Evolutionary conservation across 2,888 invertebrate genomes (phyloP).

Genomic region (Cryptus viduatorius): DNA sequence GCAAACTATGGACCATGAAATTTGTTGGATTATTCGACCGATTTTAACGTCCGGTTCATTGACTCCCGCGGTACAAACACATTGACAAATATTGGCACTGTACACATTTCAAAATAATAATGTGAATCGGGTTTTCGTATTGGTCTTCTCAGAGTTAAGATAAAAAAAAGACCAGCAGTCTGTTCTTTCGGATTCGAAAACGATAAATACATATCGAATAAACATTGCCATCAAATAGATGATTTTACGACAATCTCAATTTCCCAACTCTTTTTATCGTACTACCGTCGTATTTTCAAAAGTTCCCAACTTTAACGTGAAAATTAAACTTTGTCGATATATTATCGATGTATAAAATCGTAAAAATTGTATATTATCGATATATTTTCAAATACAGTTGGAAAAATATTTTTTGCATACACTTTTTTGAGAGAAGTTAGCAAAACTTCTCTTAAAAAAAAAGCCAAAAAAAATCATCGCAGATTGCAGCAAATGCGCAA

Average conservation of each 20-base stretch:
- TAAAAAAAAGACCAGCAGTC: background rate
- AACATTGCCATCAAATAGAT: constrained; percentile 6
- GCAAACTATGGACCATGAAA: constrained; percentile 47
- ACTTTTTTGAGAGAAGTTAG: no score
- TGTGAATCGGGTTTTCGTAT: constrained; percentile 43
- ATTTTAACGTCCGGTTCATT: constrained; percentile 59
- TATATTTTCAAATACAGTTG: no score
- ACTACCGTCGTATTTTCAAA: no score
- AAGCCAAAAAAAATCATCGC: no score
- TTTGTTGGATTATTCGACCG: constrained; percentile 56
- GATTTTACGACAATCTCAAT: background rate
- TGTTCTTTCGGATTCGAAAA: constrained; percentile 48
- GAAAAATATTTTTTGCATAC: no score
- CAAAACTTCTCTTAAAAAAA: no score
- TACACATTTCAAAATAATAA: constrained; percentile 42
- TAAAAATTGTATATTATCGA: no score
- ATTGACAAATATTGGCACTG: background rate
- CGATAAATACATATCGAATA: constrained; percentile 53
- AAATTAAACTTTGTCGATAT: no score
- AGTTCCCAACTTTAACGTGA: no score
- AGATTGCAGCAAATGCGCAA: no score
- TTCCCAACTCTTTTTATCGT: no score
- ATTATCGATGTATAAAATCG: no score
- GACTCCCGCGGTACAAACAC: background rate
- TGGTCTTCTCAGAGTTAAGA: constrained; percentile 32